A percentile compares a stretch with the other conserved stretches of the same genome.
These are phyloP conservation scores for Tragelaphus scriptus DNA, from an alignment of 2,113 vertebrate genomes.

Conservation along the genomic window DNA sequence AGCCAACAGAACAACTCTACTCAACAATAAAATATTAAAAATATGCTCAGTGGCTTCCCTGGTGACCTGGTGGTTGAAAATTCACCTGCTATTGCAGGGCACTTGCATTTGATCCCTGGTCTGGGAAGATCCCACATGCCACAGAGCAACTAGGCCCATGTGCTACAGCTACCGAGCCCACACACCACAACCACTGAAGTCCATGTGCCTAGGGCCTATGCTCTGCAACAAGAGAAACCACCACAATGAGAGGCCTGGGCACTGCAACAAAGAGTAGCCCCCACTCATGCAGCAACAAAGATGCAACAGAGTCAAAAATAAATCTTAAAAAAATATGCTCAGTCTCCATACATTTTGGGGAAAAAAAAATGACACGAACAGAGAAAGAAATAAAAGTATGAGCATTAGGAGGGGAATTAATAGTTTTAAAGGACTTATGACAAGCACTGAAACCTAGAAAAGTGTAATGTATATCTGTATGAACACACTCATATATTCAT, in stretches of 20 bases:
- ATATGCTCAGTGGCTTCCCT: neutral
- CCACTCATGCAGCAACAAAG: neutral
- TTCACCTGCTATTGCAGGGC: neutral
- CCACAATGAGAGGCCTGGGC: neutral
- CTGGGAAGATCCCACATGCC: neutral
- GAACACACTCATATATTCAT: neutral
- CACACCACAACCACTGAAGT: neutral
- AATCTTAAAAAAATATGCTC: neutral
- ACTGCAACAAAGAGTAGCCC: neutral
- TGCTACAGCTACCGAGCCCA: neutral
- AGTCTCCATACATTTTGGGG: neutral
- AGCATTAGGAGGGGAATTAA: neutral
- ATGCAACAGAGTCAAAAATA: neutral
- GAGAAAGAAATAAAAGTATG: neutral
- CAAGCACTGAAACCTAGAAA: neutral
- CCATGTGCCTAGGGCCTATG: rapidly evolving
- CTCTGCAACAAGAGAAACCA: neutral
- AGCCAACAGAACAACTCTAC: neutral
- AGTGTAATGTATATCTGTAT: neutral
- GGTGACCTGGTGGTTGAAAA: neutral
- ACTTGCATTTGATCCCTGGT: neutral
- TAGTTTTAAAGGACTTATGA: neutral
- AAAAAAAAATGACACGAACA: neutral
- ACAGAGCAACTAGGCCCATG: neutral
- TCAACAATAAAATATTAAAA: neutral